Evolutionary conservation across 2,888 invertebrate genomes (phyloP), one percentile per base, ranked within the genome.

Genomic region (Hydrotaea cyrtoneurina): DNA sequence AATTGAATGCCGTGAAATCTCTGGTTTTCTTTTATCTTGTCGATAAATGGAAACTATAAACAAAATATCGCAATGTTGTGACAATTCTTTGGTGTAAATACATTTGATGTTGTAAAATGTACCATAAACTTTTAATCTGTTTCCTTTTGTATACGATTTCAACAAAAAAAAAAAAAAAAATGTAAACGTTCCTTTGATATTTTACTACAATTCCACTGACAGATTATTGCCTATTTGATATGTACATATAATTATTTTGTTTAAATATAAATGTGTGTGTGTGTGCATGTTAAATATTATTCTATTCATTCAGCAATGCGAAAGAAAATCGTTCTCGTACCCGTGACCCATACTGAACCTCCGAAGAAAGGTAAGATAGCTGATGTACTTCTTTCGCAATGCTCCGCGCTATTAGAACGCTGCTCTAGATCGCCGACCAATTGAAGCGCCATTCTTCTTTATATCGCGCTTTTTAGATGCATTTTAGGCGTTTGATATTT

Each of bases 311-410:
- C 79, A 88, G 92, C 91, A 86, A 87, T 92, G 62, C 91, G 92
- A 88, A 91, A 91, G 90, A 92, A 92, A 89, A 92, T 92, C 84
- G 91, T 92, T 82, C 91, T 92, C 81, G 87, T 92, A 86, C 92
- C 92, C 86, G 88, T 89, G 87, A 90, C 88, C 80, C 39, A 88
- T 83, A 89, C 88, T 86, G 53, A 76, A 57, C 88, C 87, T 87
- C 86, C 89, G 78, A 90, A 86, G 90, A 90, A 89, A 90, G 92
- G 92, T 92, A 92, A 92, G 92, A 89, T 81, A 82, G 76, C 72
- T 39, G 36, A 50, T 46, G 23, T 31, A 31, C 7, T 7, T 39
- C 69, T 11, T 39, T 11, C 13, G 39, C 13, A 39, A 8, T 39
- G 39, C 39, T 10, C 39, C 13, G 11, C 39, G 39, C 39, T 11